A percentile compares a stretch with the other conserved stretches of the same genome.
phyloP scores from a whole-genome alignment of 2,113 vertebrate genomes.

The Pelmatolapia mariae region DNA sequence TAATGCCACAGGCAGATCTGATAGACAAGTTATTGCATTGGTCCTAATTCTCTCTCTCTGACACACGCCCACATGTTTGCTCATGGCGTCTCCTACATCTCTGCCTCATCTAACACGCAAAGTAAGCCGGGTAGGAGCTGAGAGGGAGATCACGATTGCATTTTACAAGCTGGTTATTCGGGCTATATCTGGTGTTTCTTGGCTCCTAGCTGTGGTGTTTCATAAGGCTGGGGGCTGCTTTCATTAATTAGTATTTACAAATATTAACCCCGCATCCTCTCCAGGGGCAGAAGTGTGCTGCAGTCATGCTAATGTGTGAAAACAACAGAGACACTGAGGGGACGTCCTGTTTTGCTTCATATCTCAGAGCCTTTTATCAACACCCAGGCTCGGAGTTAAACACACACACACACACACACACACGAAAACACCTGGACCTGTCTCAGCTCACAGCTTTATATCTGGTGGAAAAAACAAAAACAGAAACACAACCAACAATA shows the following conservation, averaged over 20 bases:
- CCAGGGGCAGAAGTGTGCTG: slow-evolving; percentile 30
- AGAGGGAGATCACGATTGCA: slow-evolving; percentile 23
- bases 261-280: slow-evolving; percentile 52
- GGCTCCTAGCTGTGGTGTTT: slow-evolving; percentile 24
- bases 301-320: slow-evolving; percentile 47
- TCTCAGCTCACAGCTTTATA: slow-evolving; percentile 14
- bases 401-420: not conserved
- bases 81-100: slow-evolving; percentile 31
- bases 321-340: slow-evolving; percentile 10
- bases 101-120: slow-evolving; percentile 37
- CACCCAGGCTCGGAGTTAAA: not conserved
- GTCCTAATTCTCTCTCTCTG: slow-evolving; percentile 56
- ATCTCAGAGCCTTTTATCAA: slow-evolving; percentile 8
- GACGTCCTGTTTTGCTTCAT: slow-evolving; percentile 22
- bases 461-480: not conserved
- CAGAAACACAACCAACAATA: not conserved
- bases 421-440: not conserved
- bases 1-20: slow-evolving; percentile 24
- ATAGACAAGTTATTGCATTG: slow-evolving; percentile 50
- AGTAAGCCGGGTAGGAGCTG: slow-evolving; percentile 2
- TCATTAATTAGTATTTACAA: slow-evolving; percentile 67
- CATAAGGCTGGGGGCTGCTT: slow-evolving; percentile 16
- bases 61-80: slow-evolving; percentile 44
- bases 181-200: slow-evolving; percentile 35
- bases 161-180: slow-evolving; percentile 28